These are phyloP conservation scores for Diplosoma virens DNA, from an alignment of 23 tunicate species.

Conservation along the genomic window DNA sequence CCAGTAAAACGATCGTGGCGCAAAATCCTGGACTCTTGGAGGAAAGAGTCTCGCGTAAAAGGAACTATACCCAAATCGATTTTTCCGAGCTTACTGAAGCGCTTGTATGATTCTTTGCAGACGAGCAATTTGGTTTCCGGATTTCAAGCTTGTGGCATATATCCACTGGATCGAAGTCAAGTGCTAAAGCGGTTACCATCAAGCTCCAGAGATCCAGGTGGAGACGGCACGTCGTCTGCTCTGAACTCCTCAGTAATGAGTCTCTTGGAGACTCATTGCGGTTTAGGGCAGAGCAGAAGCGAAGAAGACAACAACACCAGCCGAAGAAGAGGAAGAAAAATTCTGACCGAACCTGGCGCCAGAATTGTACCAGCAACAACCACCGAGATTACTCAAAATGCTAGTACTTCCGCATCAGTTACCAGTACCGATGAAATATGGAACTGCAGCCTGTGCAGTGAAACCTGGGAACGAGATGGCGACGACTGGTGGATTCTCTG, in stretches of 20 bases:
- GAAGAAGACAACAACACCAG: not conserved
- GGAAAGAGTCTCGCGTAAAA: conserved; percentile 5
- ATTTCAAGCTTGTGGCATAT: conserved; percentile 12
- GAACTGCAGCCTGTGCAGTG: not conserved
- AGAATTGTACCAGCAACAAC: not conserved
- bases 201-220: conserved; percentile 5
- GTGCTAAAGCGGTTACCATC: conserved; percentile 18
- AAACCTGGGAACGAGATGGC: conserved; percentile 16
- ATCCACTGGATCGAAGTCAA: conserved; percentile 7
- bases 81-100: conserved; percentile 13
- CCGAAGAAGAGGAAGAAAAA: conserved; percentile 1
- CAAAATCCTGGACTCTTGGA: conserved; percentile 8
- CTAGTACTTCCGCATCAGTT: not conserved
- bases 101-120: not conserved
- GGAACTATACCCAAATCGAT: conserved; percentile 6
- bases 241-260: not conserved
- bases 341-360: not conserved
- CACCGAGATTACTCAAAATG: not conserved
- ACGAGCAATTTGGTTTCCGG: conserved; percentile 5
- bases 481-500: conserved; percentile 13
- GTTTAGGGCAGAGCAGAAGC: not conserved
- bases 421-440: conserved; percentile 5
- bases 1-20: conserved; percentile 27
- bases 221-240: not conserved
- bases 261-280: not conserved